Percentiles rank a stretch among this genome's conserved stretches.
These are phyloP conservation scores for Bucco capensis DNA, from an alignment of 2,113 vertebrate genomes.

Conservation along the genomic window DNA sequence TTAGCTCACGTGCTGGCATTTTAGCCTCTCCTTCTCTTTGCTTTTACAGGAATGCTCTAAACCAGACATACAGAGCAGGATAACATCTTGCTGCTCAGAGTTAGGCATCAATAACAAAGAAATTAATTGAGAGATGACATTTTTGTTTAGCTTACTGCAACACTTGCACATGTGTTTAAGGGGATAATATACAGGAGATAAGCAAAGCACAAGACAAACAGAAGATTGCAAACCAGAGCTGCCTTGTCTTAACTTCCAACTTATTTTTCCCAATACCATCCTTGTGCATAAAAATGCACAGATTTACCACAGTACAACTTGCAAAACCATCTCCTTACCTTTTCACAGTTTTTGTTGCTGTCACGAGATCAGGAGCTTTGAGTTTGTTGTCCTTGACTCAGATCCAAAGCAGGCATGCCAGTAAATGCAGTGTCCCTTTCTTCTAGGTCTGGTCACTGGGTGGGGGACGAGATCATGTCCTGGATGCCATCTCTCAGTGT, in stretches of 20 bases:
- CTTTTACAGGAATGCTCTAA: neutral
- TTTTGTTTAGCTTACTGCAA: neutral
- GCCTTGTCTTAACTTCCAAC: neutral
- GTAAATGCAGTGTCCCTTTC: neutral
- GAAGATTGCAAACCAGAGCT: neutral
- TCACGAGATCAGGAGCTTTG: neutral
- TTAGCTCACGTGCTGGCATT: neutral
- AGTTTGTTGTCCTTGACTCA: neutral
- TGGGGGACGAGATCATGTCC: slow-evolving; percentile 83
- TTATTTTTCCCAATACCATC: neutral
- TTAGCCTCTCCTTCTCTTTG: neutral
- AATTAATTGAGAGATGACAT: neutral
- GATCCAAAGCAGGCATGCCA: neutral
- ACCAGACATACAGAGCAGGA: neutral
- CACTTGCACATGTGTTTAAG: neutral
- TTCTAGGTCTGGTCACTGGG: slow-evolving; percentile 88
- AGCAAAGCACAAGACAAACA: neutral
- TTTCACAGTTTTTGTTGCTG: neutral
- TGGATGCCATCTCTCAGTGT: slow-evolving; percentile 93
- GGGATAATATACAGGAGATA: neutral
- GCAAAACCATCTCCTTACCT: neutral
- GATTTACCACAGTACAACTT: neutral
- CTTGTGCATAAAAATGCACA: neutral
- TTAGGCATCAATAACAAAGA: neutral
- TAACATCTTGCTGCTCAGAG: neutral